Conservation (phyloP, 2,797 vertebrate genomes). For the Remorina albescens region DNA sequence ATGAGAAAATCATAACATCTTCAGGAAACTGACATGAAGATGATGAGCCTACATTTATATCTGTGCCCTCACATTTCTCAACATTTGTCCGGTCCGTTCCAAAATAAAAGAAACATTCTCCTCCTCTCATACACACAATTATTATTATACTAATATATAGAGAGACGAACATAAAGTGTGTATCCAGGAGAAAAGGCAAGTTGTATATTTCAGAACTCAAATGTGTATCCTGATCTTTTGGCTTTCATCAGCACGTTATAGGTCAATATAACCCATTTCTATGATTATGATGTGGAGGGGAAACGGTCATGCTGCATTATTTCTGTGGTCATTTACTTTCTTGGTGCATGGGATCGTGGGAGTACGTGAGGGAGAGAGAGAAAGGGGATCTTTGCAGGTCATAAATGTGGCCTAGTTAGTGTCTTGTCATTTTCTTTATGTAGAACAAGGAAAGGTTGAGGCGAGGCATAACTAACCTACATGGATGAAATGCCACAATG, state of each 20-base stretch:
- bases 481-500: slow-evolving; percentile 65
- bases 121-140: neutral
- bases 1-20: slow-evolving; percentile 30
- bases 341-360: slow-evolving; percentile 12
- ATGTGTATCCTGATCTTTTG: slow-evolving; percentile 16
- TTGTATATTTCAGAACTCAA: neutral
- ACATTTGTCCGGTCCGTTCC: neutral
- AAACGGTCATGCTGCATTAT: slow-evolving; percentile 27
- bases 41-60: slow-evolving; percentile 10
- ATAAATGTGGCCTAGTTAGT: slow-evolving; percentile 36
- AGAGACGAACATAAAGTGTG: neutral
- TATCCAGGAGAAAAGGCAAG: neutral
- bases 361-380: slow-evolving; percentile 3
- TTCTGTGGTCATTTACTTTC: slow-evolving; percentile 29
- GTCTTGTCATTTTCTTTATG: slow-evolving; percentile 10
- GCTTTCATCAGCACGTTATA: slow-evolving; percentile 40
- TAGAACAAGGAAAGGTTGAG: slow-evolving; percentile 58
- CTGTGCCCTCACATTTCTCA: neutral
- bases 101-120: no score
- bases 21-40: slow-evolving; percentile 13
- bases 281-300: slow-evolving; percentile 30
- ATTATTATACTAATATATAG: neutral
- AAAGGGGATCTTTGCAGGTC: slow-evolving; percentile 12
- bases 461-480: slow-evolving; percentile 55
- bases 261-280: slow-evolving; percentile 44